Percentiles rank a stretch among this genome's conserved stretches.
These are phyloP conservation scores for Sarcophaga peregrina DNA, from an alignment of 1,140 invertebrate species.

Conservation along the genomic window DNA sequence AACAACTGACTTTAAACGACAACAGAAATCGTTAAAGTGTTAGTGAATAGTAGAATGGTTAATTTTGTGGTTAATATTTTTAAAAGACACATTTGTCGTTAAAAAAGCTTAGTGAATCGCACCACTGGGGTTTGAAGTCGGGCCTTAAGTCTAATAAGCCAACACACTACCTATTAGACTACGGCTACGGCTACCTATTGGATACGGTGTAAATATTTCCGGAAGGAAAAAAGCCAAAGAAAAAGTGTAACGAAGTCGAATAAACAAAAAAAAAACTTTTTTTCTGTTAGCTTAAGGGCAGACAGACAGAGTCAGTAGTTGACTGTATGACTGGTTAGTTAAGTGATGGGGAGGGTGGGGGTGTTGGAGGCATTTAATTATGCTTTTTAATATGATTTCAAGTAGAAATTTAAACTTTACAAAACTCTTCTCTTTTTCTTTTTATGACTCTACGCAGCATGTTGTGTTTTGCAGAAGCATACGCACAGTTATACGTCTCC, in stretches of 20 bases:
- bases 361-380: not conserved
- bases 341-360: not conserved
- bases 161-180: no score
- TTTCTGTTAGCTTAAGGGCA: not conserved
- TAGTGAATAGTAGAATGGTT: no score
- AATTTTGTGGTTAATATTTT: no score
- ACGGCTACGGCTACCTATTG: no score
- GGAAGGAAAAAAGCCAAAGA: not conserved
- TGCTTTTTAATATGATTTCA: conserved; percentile 9
- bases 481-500: no score
- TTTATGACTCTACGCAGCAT: not conserved
- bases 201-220: not conserved
- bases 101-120: no score
- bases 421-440: not conserved
- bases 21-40: no score
- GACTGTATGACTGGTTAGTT: no score
- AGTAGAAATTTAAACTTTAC: not conserved
- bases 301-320: not conserved
- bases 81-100: no score
- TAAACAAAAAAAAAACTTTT: not conserved
- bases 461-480: not conserved
- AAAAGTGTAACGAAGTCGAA: not conserved
- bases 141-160: no score
- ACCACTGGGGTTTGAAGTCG: no score
- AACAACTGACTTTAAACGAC: no score